Evolutionary conservation across 2,888 invertebrate genomes (phyloP).

Genomic region (Orthosia gothica): DNA sequence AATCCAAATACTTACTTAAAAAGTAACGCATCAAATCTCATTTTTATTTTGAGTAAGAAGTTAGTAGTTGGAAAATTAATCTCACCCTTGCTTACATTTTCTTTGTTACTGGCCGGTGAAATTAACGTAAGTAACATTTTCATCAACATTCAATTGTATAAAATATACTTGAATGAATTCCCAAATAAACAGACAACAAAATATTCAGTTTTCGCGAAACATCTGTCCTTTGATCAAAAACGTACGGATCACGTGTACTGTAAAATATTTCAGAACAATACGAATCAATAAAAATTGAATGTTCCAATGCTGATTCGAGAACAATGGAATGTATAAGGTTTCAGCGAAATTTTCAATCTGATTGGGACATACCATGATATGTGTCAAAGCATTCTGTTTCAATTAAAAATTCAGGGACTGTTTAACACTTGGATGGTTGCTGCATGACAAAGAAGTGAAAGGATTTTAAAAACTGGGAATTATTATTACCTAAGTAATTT

Average conservation of each 20-base stretch:
- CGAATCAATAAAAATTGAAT: constrained; percentile 12
- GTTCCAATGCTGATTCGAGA: background rate
- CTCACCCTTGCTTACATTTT: background rate
- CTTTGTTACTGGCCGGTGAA: background rate
- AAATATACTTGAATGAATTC: background rate
- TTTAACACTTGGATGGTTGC: background rate
- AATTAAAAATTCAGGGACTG: background rate
- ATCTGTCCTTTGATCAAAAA: constrained; percentile 31
- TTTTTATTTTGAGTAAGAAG: too few species aligned
- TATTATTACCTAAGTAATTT: too few species aligned
- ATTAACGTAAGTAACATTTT: background rate
- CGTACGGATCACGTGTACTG: constrained; percentile 5
- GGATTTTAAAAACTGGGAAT: too few species aligned
- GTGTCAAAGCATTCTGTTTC: constrained; percentile 27
- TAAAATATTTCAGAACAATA: constrained; percentile 21
- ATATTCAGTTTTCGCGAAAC: constrained; percentile 18
- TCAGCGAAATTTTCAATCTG: background rate
- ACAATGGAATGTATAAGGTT: constrained; percentile 2
- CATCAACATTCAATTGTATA: background rate
- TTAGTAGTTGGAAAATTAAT: background rate
- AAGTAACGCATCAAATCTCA: too few species aligned
- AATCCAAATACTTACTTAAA: too few species aligned
- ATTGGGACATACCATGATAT: background rate
- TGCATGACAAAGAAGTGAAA: background rate
- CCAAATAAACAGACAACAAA: background rate